Base-by-base conservation (phyloP, 2,888 invertebrate species). In the Diaperis boleti region DNA sequence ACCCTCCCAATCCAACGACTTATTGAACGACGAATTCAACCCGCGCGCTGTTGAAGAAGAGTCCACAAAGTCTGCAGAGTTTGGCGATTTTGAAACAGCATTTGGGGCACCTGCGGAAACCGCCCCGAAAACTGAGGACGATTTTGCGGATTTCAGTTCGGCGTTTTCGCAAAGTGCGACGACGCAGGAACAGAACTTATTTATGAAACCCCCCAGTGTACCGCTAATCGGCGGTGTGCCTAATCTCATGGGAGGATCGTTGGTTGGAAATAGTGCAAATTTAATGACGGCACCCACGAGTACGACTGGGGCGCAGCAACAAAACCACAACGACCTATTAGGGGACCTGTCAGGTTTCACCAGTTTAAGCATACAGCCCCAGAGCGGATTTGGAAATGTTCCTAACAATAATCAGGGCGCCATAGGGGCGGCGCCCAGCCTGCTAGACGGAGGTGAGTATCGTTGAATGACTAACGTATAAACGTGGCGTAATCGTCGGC, bases 141-240 rank as follows among this genome's bases (percentile, higher is more conserved):
- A 90, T 67, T 94, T 94, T 81, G 94, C 93, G 0, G 94, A 94
- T 82, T 94, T 94, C 79, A 85, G 85, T 64, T 87, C 88, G 39
- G 92, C 92, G 5, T 94, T 93, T 81, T 29, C 59, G 13, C 41
- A 41, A 15, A 52, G 26, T 5, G 5, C 26, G 2, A 11, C 54
- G 15, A 17, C 33, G 35, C 42, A 59, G 11, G 22, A 33, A 31
- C 22, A 56, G 33, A 65, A 68, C 52, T 59, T 68, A 37, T 42
- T 66, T 22, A 62, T 64, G 44, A 69, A 66, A 56, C 44, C 63
- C 26, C 49, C 45, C 26, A 22, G 63, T 63, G 60, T n/a, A n/a
- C n/a, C n/a, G n/a, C n/a, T 70, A 11, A 57, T 72, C 8, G 65
- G 66, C 33, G 69, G 49, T 1, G 55, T 31, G 13, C 33, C 22